phyloP scores from a whole-genome alignment of 2,888 invertebrate species.

The Xanthostigma xanthostigma region DNA sequence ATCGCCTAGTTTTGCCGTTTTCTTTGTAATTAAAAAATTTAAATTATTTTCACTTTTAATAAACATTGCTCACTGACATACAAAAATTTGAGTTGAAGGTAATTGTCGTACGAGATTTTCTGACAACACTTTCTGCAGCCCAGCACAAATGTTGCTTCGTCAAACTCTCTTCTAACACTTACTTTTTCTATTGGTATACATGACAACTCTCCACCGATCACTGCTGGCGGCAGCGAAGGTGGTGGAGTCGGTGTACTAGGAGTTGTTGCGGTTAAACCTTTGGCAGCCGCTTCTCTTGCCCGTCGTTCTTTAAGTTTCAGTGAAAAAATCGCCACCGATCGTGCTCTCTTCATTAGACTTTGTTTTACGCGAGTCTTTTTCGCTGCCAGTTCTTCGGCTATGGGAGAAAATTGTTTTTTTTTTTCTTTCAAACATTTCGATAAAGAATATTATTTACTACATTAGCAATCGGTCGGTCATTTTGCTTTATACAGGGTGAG shows the following conservation, averaged over 20 bases:
- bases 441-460: too few species aligned
- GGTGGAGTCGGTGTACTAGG: slow-evolving; percentile 26
- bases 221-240: slow-evolving; percentile 43
- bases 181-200: slow-evolving; percentile 72
- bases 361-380: slow-evolving; percentile 54
- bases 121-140: too few species aligned
- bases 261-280: slow-evolving; percentile 36
- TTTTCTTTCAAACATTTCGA: slow-evolving; percentile 10
- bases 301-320: slow-evolving; percentile 63
- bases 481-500: too few species aligned
- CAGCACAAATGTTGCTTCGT: too few species aligned
- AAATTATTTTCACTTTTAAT: too few species aligned
- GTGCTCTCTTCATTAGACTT: slow-evolving; percentile 64
- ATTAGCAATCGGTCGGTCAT: too few species aligned
- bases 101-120: too few species aligned
- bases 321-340: slow-evolving; percentile 76
- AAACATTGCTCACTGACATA: too few species aligned
- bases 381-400: slow-evolving; percentile 44
- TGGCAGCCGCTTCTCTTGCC: slow-evolving; percentile 61
- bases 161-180: background rate
- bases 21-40: too few species aligned
- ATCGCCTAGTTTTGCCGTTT: too few species aligned
- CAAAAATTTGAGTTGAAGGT: too few species aligned
- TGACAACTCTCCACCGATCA: slow-evolving; percentile 63
- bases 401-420: slow-evolving; percentile 13